Base-by-base conservation (phyloP, 2,113 vertebrate species). In the Hippocampus mohnikei region DNA sequence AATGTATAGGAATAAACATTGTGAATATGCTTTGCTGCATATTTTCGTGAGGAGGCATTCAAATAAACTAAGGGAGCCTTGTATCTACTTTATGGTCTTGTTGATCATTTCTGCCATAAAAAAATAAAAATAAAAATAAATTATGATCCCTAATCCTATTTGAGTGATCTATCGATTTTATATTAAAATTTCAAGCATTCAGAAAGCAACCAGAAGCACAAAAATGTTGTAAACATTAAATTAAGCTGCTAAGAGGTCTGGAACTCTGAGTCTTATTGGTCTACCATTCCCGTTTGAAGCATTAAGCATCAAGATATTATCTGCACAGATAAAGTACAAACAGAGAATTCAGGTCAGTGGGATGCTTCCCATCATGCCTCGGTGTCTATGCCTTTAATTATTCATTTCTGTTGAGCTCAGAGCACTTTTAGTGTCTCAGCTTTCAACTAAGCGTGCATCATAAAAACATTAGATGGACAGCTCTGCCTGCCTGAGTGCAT, bases 271-370 rank as follows among this genome's bases (percentile, higher is more conserved):
- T 66, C 15, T 46, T 12, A 1, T 66, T 70, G 52, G 15, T 53
- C 33, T 21, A 29, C 29, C 6, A 56, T 52, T 42, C n/a, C n/a
- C 18, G 66, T n/a, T 23, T 66, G 50, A 69, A 55, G 66, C 42
- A 29, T 16, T 44, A 58, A 72, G 41, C 58, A 66, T 29, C 3
- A 2, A 74, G n/a, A 72, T 53, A 56, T 65, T 67, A 71, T 72
- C 59, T 74, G 42, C 56, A 52, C 59, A 29, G 66, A 74, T 69
- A 71, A 65, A 72, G 59, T 59, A 66, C 21, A 55, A 78, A 66
- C 44, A 41, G 48, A 67, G 70, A 86, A 87, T 86, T 80, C 74
- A 84, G 89, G 88, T 89, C 82, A 91, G 78, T 91, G 82, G 81
- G 84, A 33, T 89, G 76, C 72, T 83, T 81, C 75, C 66, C 78